Evolutionary conservation across 2,113 vertebrate species (phyloP).

Genomic region (Bambusicola thoracicus): DNA sequence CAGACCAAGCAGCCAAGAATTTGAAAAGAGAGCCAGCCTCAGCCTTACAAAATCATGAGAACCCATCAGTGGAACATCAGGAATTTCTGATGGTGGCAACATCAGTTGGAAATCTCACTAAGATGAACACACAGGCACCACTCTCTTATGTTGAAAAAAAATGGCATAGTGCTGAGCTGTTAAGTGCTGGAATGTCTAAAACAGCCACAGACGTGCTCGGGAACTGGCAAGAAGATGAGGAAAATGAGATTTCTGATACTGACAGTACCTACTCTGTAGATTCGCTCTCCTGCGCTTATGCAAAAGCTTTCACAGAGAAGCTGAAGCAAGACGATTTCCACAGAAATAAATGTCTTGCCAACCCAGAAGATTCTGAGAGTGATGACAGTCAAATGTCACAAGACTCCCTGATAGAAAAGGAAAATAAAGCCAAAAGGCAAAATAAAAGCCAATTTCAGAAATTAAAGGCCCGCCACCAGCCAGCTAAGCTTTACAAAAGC

Average conservation of each 20-base stretch:
- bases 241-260: slow-evolving; percentile 83
- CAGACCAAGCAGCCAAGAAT: slow-evolving; percentile 65
- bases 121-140: slow-evolving; percentile 45
- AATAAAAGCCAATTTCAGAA: slow-evolving; percentile 30
- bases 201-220: slow-evolving; percentile 53
- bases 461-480: slow-evolving; percentile 1
- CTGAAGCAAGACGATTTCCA: slow-evolving; percentile 73
- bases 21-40: slow-evolving; percentile 43
- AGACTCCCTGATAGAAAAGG: slow-evolving; percentile 84
- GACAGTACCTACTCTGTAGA: slow-evolving; percentile 92
- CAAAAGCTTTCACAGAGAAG: slow-evolving; percentile 75
- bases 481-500: slow-evolving; percentile 15
- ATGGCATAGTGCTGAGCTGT: slow-evolving; percentile 84
- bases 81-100: slow-evolving; percentile 69
- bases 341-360: slow-evolving; percentile 34
- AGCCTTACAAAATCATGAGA: slow-evolving; percentile 55
- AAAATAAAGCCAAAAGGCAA: slow-evolving; percentile 41
- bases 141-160: slow-evolving; percentile 48
- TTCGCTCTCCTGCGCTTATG: slow-evolving; percentile 88
- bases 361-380: slow-evolving; percentile 84
- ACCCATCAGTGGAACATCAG: slow-evolving; percentile 56
- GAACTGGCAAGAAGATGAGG: slow-evolving; percentile 68
- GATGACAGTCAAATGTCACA: slow-evolving; percentile 91
- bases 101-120: slow-evolving; percentile 83
- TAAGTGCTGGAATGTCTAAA: slow-evolving; percentile 69